Evolutionary conservation across 2,888 invertebrate genomes (phyloP).

Genomic region (Lasioglossum marginatum): DNA sequence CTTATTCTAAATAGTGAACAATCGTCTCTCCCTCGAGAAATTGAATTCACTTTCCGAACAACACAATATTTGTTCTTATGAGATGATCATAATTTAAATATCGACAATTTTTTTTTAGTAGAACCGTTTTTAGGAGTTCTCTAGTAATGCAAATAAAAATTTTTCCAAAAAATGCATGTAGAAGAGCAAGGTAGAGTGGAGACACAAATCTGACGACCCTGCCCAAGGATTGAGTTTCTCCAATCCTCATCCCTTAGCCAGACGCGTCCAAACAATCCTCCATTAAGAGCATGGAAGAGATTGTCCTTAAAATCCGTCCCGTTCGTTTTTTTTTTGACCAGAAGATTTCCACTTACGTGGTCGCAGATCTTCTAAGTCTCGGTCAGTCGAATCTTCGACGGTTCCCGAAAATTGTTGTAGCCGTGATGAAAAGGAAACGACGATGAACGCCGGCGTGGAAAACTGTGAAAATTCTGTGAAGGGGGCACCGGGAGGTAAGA

Average conservation of each 20-base stretch:
- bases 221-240: background rate
- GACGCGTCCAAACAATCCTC: background rate
- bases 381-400: conserved; percentile 12
- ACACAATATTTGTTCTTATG: no score
- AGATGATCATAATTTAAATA: no score
- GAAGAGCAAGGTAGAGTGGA: no score
- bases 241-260: background rate
- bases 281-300: background rate
- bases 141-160: no score
- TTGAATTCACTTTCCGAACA: no score
- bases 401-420: conserved; percentile 15
- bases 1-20: no score
- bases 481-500: background rate
- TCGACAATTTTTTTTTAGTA: no score
- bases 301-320: background rate
- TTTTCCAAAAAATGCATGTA: no score
- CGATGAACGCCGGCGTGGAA: conserved; percentile 3
- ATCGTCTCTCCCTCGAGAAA: no score
- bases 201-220: no score
- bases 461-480: conserved; percentile 9
- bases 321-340: background rate
- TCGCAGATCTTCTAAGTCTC: background rate
- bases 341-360: background rate
- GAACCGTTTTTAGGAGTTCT: no score
- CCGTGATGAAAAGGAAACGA: background rate